These are phyloP conservation scores for Drosophila tripunctata DNA, from an alignment of 2,888 invertebrate species.

Conservation along the genomic window DNA sequence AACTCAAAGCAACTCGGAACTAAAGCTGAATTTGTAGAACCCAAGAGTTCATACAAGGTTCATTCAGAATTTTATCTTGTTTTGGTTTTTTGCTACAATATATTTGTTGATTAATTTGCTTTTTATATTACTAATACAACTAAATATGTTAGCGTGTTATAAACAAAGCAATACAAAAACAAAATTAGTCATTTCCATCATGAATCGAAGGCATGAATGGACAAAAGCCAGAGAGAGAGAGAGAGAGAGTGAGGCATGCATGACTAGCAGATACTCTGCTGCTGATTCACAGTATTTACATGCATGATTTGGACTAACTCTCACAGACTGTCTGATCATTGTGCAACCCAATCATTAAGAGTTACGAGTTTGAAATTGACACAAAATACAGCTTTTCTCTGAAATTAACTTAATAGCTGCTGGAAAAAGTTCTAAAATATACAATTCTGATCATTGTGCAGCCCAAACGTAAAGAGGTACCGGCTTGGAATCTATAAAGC, in stretches of 20 bases:
- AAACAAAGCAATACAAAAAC: constrained; percentile 3
- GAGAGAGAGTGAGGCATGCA: background rate
- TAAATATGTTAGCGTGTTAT: background rate
- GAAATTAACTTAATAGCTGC: too few relatives aligned
- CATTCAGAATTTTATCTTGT: background rate
- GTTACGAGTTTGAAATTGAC: too few relatives aligned
- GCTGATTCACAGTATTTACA: background rate
- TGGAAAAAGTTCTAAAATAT: too few relatives aligned
- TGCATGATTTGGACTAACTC: background rate
- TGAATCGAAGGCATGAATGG: too few relatives aligned
- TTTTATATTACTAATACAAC: constrained; percentile 1
- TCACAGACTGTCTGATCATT: background rate
- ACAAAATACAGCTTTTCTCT: too few relatives aligned
- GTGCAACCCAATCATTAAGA: too few relatives aligned
- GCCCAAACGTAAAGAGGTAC: too few relatives aligned
- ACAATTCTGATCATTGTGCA: too few relatives aligned
- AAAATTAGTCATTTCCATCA: constrained; percentile 25
- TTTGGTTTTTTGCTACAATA: background rate
- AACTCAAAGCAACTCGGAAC: background rate
- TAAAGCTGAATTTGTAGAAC: background rate
- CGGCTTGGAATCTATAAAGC: too few relatives aligned
- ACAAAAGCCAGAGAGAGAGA: constrained; percentile 1
- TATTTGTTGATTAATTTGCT: constrained; percentile 2
- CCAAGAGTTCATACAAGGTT: background rate
- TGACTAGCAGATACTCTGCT: constrained; percentile 2